A percentile compares a stretch with the other conserved stretches of the same genome.
Conservation (phyloP, 37 sponge, comb jelly and placozoan genomes). For the Ianthella basta region DNA sequence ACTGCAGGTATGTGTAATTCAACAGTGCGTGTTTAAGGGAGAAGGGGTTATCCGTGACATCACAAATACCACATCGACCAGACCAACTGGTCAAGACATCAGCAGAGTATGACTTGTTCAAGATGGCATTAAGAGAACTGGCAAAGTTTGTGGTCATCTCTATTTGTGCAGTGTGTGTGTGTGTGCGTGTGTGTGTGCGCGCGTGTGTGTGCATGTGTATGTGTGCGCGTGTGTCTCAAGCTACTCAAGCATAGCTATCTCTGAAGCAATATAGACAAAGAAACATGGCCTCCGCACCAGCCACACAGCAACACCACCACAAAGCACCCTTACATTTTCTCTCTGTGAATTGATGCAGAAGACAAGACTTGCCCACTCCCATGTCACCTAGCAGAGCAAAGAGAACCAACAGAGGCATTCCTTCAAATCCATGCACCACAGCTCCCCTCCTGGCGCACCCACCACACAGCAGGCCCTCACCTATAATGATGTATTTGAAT, state of each 20-base stretch:
- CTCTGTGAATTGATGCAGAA: conserved; percentile 99
- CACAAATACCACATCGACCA: not conserved
- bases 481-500: conserved; percentile 99
- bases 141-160: not conserved
- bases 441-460: not conserved
- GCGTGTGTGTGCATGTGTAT: no score
- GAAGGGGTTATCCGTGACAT: not conserved
- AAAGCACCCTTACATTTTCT: conserved; percentile 88
- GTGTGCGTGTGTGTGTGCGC: no score
- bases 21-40: no score
- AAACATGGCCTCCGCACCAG: not conserved
- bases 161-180: not conserved
- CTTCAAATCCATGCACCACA: not conserved
- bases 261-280: not conserved
- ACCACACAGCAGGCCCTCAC: conserved; percentile 46
- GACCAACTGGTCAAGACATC: no score
- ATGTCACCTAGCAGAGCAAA: conserved; percentile 85
- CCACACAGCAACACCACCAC: not conserved
- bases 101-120: no score
- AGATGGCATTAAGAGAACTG: no score
- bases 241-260: not conserved
- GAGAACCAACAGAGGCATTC: not conserved
- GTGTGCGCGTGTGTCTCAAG: not conserved
- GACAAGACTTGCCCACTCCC: conserved; percentile 99
- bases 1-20: no score